Percentiles rank a stretch among this genome's conserved stretches.
phyloP scores from a whole-genome alignment of 2,888 invertebrate genomes.

The Polyommatus iphigenia region DNA sequence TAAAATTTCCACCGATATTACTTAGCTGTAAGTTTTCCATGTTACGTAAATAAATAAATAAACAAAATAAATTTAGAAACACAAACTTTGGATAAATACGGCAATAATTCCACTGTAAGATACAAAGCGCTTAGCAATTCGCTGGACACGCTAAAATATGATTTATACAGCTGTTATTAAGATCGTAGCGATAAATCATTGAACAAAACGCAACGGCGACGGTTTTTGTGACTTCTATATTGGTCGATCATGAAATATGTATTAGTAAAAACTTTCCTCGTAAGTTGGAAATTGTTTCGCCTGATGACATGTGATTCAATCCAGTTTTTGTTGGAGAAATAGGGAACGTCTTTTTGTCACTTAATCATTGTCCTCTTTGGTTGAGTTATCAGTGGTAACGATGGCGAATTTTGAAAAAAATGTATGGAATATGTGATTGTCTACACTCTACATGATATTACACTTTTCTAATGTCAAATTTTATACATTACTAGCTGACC shows the following conservation, averaged over 20 bases:
- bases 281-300: conserved; percentile 19
- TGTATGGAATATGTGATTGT: not conserved
- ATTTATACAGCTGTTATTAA: conserved; percentile 59
- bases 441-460: no score
- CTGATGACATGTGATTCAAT: conserved; percentile 22
- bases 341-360: not conserved
- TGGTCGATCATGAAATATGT: conserved; percentile 25
- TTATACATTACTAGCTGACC: no score
- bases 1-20: no score
- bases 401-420: not conserved
- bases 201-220: conserved; percentile 52
- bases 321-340: not conserved
- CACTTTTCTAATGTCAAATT: no score
- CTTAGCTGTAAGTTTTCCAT: no score
- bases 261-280: conserved; percentile 27
- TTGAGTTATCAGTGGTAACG: not conserved
- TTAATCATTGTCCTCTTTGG: not conserved
- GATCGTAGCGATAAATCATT: conserved; percentile 62
- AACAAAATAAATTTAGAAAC: no score
- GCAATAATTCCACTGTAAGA: not conserved
- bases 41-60: no score
- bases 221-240: conserved; percentile 40
- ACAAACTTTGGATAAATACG: not conserved
- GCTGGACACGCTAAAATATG: conserved; percentile 34
- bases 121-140: not conserved